These are phyloP conservation scores for Callosobruchus maculatus DNA, from an alignment of 2,888 invertebrate genomes.

Conservation along the genomic window DNA sequence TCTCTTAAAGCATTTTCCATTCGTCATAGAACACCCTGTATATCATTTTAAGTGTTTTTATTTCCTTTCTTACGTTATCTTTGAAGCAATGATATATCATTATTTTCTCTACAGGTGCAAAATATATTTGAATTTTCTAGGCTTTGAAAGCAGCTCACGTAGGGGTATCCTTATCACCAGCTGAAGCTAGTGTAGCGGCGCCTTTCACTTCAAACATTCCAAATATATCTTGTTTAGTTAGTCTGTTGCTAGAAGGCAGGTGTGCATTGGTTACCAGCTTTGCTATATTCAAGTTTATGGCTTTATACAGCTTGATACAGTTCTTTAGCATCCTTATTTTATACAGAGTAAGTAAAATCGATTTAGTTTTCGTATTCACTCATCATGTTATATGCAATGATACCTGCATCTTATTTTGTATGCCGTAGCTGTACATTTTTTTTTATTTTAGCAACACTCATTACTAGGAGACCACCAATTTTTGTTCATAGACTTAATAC, in stretches of 20 bases:
- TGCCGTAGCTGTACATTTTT: neutral
- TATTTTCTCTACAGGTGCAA: no score
- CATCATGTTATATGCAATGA: neutral
- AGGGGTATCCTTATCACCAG: conserved; percentile 83
- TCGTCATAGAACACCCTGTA: no score
- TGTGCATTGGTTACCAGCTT: conserved; percentile 87
- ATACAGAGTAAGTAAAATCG: conserved; percentile 58
- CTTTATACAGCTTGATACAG: conserved; percentile 84
- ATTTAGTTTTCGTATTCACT: no score
- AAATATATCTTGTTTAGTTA: conserved; percentile 78
- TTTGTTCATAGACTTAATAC: conserved; percentile 73
- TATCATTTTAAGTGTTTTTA: no score
- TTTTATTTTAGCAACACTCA: conserved; percentile 55
- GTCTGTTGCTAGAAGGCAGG: conserved; percentile 77
- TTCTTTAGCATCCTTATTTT: conserved; percentile 79
- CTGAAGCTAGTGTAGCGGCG: conserved; percentile 85
- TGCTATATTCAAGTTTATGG: conserved; percentile 89
- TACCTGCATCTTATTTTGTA: neutral
- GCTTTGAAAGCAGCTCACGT: conserved; percentile 85
- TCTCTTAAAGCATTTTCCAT: no score
- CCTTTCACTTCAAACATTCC: conserved; percentile 82
- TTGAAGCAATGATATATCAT: no score
- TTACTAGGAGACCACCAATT: conserved; percentile 75
- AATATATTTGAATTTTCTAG: conserved; percentile 32
- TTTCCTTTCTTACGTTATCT: no score